A percentile compares a stretch with the other conserved stretches of the same genome.
phyloP scores from a whole-genome alignment of 2,113 vertebrate genomes.

The Neomonachus schauinslandi region DNA sequence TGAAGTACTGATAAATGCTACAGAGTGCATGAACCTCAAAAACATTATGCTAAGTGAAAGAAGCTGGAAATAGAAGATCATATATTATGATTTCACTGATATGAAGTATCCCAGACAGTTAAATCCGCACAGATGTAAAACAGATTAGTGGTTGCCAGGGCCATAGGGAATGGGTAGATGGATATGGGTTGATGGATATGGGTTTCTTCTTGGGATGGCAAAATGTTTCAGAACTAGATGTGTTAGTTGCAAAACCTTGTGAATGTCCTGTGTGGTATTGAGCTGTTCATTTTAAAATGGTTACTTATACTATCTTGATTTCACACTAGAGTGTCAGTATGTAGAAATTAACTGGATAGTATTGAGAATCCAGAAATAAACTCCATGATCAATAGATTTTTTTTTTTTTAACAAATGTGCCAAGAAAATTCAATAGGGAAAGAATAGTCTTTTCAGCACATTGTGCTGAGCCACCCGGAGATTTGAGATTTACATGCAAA shows the following conservation, averaged over 20 bases:
- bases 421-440: not conserved
- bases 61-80: not conserved
- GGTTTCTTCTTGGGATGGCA: not conserved
- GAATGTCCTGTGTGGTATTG: not conserved
- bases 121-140: not conserved
- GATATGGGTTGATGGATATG: not conserved
- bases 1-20: not conserved
- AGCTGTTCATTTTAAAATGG: not conserved
- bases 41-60: not conserved
- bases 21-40: not conserved
- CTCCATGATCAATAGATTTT: not conserved
- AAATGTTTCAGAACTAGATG: not conserved
- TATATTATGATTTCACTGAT: not conserved
- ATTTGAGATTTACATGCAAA: not conserved
- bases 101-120: not conserved
- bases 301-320: not conserved
- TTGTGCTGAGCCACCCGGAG: not conserved
- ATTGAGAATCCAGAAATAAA: not conserved
- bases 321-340: not conserved
- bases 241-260: not conserved
- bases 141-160: not conserved
- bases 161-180: too few species aligned
- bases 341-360: constrained; percentile 14
- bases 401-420: not conserved
- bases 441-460: not conserved